A percentile compares a stretch with the other conserved stretches of the same genome.
Conservation (phyloP, 2,113 vertebrate genomes). For the Notechis scutatus region DNA sequence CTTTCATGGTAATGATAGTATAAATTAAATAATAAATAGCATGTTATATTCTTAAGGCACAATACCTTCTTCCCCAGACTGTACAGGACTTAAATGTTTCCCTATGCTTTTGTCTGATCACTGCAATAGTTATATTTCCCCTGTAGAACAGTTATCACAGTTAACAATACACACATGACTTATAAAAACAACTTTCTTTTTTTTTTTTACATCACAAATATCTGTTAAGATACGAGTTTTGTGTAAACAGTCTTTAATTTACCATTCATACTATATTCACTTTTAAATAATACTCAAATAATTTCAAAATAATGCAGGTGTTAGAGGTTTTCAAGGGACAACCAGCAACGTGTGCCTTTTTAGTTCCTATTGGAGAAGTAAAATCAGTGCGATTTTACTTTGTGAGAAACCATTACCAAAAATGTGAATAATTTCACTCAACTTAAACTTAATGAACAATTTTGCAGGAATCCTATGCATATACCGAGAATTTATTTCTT, state of each 20-base stretch:
- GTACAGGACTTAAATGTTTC: constrained; percentile 47
- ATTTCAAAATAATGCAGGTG: constrained; percentile 16
- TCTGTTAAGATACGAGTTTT: constrained; percentile 46
- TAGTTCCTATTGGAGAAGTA: constrained; percentile 11
- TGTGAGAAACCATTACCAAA: neutral
- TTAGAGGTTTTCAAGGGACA: neutral
- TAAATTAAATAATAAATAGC: constrained; percentile 82
- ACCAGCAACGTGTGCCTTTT: neutral
- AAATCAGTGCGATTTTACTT: neutral
- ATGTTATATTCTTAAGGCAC: constrained; percentile 68
- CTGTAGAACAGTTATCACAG: constrained; percentile 20
- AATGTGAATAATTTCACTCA: neutral
- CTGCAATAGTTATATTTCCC: constrained; percentile 46
- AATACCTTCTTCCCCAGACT: constrained; percentile 62
- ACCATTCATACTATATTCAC: constrained; percentile 46
- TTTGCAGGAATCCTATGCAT: neutral
- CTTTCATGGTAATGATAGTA: constrained; percentile 61
- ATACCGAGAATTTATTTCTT: neutral
- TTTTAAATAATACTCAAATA: constrained; percentile 26
- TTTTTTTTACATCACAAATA: constrained; percentile 59
- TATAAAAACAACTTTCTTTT: constrained; percentile 46
- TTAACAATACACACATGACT: constrained; percentile 39
- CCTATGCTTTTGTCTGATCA: constrained; percentile 35
- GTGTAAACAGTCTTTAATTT: constrained; percentile 65
- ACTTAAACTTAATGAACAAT: constrained; percentile 2